phyloP scores from a whole-genome alignment of 2,888 invertebrate genomes.

The Cyaniris semiargus region DNA sequence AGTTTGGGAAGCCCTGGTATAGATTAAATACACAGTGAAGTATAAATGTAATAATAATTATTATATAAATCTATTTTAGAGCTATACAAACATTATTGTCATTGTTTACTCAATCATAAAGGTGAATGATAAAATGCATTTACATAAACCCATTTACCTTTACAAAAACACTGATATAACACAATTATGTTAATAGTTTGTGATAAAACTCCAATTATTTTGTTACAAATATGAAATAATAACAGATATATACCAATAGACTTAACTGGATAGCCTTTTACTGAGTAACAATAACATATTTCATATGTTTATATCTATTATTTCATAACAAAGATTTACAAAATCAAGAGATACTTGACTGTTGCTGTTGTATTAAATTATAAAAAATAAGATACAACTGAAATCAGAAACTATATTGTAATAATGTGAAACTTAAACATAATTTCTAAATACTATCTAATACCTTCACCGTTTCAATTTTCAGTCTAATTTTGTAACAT shows the following conservation, averaged over 20 bases:
- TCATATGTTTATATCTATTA: neutral
- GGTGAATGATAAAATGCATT: neutral
- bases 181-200: neutral
- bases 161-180: neutral
- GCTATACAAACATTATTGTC: neutral
- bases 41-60: neutral
- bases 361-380: neutral
- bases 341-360: too few species aligned
- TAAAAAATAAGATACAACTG: neutral
- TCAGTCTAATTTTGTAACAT: conserved; percentile 30
- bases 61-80: neutral
- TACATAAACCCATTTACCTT: conserved; percentile 5
- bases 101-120: neutral
- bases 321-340: too few species aligned
- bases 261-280: neutral
- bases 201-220: neutral
- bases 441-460: conserved; percentile 28
- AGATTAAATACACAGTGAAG: neutral
- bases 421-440: neutral
- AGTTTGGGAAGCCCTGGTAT: too few species aligned
- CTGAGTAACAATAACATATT: neutral
- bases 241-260: neutral
- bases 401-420: conserved; percentile 3
- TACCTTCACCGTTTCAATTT: conserved; percentile 32
- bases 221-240: neutral